Evolutionary conservation across 53 echinoderm and acorn worm genomes (phyloP).

Genomic region (Astropecten irregularis): DNA sequence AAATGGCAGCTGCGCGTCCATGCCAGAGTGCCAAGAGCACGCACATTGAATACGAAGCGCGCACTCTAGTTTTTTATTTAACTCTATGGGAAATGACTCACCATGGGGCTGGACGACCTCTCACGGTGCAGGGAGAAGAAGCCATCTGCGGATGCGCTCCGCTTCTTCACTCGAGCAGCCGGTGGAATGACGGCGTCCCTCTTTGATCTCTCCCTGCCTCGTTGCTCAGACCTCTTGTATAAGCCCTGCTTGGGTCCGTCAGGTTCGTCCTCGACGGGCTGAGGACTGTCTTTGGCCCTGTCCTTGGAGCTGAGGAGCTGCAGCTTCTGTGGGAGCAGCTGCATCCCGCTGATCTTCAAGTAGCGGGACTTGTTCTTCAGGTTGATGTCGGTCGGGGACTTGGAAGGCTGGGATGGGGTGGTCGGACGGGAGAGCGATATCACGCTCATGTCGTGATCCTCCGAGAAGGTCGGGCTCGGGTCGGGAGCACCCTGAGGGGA

Average conservation of each 20-base stretch:
- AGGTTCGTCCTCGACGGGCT: background rate
- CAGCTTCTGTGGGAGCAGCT: conserved; percentile 36
- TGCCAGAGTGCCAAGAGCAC: too few relatives aligned
- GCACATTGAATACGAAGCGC: too few relatives aligned
- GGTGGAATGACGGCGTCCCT: background rate
- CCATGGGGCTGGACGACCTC: conserved; percentile 22
- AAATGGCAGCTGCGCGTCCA: too few relatives aligned
- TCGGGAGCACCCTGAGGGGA: background rate
- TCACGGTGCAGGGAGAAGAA: conserved; percentile 35
- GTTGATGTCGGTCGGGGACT: background rate
- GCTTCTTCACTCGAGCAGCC: background rate
- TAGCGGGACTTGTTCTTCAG: conserved; percentile 9
- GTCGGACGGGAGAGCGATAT: background rate
- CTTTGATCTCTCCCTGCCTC: conserved; percentile 35
- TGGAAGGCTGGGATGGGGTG: conserved; percentile 6
- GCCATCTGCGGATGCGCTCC: conserved; percentile 45
- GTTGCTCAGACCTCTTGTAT: conserved; percentile 6
- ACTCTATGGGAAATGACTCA: too few relatives aligned
- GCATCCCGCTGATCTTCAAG: conserved; percentile 23
- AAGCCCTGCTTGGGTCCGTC: background rate
- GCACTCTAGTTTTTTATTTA: too few relatives aligned
- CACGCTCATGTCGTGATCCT: conserved; percentile 49
- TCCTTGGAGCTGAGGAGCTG: conserved; percentile 24
- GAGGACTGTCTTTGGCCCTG: background rate
- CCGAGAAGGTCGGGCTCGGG: conserved; percentile 16